Evolutionary conservation across 2,797 vertebrate genomes (phyloP).

Genomic region (Pangasius krempfi): DNA sequence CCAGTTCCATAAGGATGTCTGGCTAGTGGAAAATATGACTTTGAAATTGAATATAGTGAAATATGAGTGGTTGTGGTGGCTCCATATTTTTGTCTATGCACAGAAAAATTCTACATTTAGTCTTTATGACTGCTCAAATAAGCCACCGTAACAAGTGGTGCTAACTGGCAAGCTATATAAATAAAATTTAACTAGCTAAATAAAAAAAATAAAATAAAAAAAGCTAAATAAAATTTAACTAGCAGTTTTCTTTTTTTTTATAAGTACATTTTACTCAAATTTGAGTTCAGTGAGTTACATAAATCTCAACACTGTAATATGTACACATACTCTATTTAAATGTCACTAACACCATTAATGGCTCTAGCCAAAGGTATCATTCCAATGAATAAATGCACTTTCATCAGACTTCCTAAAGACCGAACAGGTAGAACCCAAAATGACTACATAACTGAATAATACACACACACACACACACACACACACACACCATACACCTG

Average conservation of each 20-base stretch:
- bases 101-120: background rate
- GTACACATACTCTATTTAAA: background rate
- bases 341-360: background rate
- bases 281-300: background rate
- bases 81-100: background rate
- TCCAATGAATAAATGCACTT: background rate
- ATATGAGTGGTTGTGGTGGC: background rate
- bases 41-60: conserved; percentile 11
- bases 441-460: too few relatives aligned
- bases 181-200: too few relatives aligned
- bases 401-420: too few relatives aligned
- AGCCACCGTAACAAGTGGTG: background rate
- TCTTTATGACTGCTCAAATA: background rate
- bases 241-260: background rate
- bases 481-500: background rate
- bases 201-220: too few relatives aligned
- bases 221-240: too few relatives aligned
- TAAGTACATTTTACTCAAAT: background rate
- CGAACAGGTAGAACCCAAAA: too few relatives aligned
- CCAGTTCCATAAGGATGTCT: background rate
- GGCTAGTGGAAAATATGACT: conserved; percentile 9
- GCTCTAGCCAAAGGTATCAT: background rate
- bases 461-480: too few relatives aligned
- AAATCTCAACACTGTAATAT: background rate
- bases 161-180: background rate